These are phyloP conservation scores for Pycnonotus jocosus DNA, from an alignment of 2,113 vertebrate species.

Conservation along the genomic window DNA sequence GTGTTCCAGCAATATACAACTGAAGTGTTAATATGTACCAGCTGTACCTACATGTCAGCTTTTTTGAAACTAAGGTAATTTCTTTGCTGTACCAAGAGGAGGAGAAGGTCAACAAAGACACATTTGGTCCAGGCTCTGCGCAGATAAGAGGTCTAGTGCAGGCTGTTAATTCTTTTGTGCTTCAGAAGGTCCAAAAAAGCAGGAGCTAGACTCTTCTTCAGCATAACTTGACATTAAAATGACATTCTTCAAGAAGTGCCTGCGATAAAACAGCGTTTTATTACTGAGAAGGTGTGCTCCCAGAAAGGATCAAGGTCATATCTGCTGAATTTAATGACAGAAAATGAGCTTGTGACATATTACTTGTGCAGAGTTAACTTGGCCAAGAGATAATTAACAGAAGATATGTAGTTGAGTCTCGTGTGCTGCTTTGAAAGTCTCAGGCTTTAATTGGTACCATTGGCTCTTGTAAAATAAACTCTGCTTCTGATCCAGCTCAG, in stretches of 20 bases:
- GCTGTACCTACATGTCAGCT: background rate
- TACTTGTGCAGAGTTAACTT: background rate
- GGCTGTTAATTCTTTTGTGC: background rate
- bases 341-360: conserved; percentile 19
- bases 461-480: conserved; percentile 3
- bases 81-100: background rate
- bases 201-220: background rate
- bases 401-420: background rate
- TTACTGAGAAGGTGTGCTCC: background rate
- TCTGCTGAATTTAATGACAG: conserved; percentile 32
- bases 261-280: background rate
- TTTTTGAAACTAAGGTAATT: background rate
- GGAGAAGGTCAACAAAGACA: background rate
- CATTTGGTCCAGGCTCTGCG: background rate
- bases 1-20: background rate
- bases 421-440: background rate
- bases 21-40: background rate
- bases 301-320: background rate
- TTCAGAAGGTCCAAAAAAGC: background rate
- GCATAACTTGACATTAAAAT: background rate
- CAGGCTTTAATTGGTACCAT: background rate
- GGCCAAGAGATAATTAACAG: conserved; percentile 36
- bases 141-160: background rate
- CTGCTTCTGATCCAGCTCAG: background rate
- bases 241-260: background rate